phyloP scores from a whole-genome alignment of 64 coral and sea anemone genomes.

The Pocillopora damicornis region DNA sequence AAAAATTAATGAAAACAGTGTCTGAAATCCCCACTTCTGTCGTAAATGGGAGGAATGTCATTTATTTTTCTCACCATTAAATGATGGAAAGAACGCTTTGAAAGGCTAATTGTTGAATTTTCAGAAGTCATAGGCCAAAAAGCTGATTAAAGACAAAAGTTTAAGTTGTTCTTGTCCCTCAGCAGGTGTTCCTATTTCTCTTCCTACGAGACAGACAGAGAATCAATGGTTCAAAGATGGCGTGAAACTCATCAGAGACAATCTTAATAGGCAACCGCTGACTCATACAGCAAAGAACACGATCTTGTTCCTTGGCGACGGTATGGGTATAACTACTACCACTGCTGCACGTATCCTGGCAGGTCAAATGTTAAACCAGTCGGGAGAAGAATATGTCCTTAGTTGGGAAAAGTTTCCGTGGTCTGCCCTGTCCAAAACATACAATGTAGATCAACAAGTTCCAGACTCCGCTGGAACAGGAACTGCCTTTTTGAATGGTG shows the following conservation, averaged over 20 bases:
- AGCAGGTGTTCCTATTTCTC: neutral
- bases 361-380: slow-evolving; percentile 30
- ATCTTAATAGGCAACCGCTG: neutral
- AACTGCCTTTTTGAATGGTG: slow-evolving; percentile 70
- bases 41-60: no score
- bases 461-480: slow-evolving; percentile 87
- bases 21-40: no score
- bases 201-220: slow-evolving; percentile 8
- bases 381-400: slow-evolving; percentile 38
- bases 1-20: no score
- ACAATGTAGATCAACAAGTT: slow-evolving; percentile 46
- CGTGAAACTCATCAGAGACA: neutral
- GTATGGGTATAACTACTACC: slow-evolving; percentile 32
- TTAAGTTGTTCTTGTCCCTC: neutral
- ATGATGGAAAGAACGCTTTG: no score
- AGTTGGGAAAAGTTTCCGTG: slow-evolving; percentile 49
- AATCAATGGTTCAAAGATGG: slow-evolving; percentile 55
- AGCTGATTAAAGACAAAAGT: no score
- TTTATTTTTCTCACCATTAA: no score
- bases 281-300: slow-evolving; percentile 47
- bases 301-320: slow-evolving; percentile 50
- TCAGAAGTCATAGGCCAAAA: no score
- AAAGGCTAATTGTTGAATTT: no score
- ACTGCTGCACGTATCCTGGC: slow-evolving; percentile 46
- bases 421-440: slow-evolving; percentile 46